Evolutionary conservation across 2,113 vertebrate genomes (phyloP).

Genomic region (Manacus vitellinus): DNA sequence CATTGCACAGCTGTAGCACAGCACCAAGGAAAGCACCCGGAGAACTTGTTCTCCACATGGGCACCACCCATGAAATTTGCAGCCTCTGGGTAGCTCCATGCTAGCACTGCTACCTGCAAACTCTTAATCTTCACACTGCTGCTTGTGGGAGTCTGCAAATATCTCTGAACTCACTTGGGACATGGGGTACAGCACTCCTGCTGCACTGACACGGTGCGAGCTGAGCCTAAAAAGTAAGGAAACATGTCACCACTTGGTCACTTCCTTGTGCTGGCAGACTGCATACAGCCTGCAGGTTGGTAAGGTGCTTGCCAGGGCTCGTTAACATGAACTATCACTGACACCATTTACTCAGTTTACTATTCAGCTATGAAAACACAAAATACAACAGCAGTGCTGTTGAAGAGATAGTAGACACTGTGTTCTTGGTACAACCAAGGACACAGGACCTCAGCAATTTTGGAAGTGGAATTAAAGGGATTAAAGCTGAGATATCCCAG

Average conservation of each 20-base stretch:
- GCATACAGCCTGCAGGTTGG: neutral
- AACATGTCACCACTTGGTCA: neutral
- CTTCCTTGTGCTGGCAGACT: neutral
- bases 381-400: neutral
- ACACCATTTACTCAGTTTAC: neutral
- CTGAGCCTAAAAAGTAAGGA: neutral
- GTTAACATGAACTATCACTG: neutral
- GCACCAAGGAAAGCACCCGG: neutral
- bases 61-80: neutral
- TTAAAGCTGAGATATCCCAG: neutral
- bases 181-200: fast-evolving
- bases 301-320: neutral
- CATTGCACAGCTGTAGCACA: neutral
- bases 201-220: fast-evolving
- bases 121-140: neutral
- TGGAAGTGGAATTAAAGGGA: neutral
- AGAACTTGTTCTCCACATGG: neutral
- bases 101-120: neutral
- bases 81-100: neutral
- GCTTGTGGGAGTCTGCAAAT: neutral
- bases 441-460: neutral
- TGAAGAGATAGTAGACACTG: neutral
- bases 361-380: neutral
- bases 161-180: neutral
- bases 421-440: neutral